Evolutionary conservation across 2,113 vertebrate species (phyloP), one percentile per base, ranked within the genome.

Genomic region (Platichthys flesus): DNA sequence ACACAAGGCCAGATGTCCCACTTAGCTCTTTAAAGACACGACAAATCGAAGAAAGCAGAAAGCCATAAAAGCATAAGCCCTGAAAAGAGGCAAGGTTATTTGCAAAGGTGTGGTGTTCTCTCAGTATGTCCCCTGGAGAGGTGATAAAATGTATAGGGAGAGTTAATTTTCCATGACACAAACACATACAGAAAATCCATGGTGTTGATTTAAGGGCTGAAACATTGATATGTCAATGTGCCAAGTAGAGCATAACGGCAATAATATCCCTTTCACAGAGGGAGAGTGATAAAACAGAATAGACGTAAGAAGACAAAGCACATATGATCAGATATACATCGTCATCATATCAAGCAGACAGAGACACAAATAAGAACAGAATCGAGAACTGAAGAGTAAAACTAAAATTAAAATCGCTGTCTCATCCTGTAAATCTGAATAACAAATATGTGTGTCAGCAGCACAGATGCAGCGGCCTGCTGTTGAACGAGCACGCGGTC

Each of bases 351-450:
- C 31, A 0, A 31, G 2, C 2, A 35, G 9, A 59, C 15, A 28
- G 0, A 59, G 23, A 37, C n/a, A 9, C 37, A 74, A 15, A 51
- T 47, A 93, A 89, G 31, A 31, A 31, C 31, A 31, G 82, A 93
- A 84, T 94, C 88, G 93, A 90, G 21, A 89, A 21, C 86, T 4
- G 56, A 54, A 52, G 14, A 37, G 20, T 51, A 35, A 23, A 24
- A 51, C 20, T 23, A 28, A 3, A 15, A 18, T 4, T 21, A 40
- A 16, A 15, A 67, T 21, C 2, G 5, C 0, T 16, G 47, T 61
- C 16, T 57, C 40, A 3, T 10, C 40, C 15, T 65, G 31, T 55
- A 55, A 21, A 68, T 62, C 24, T 21, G 49, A 26, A 24, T 14
- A 55, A 28, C 14, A 23, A 16, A 42, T 31, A 7, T 54, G 64